Conservation (phyloP, 2,797 vertebrate genomes). For the Lithobates sylvaticus region DNA sequence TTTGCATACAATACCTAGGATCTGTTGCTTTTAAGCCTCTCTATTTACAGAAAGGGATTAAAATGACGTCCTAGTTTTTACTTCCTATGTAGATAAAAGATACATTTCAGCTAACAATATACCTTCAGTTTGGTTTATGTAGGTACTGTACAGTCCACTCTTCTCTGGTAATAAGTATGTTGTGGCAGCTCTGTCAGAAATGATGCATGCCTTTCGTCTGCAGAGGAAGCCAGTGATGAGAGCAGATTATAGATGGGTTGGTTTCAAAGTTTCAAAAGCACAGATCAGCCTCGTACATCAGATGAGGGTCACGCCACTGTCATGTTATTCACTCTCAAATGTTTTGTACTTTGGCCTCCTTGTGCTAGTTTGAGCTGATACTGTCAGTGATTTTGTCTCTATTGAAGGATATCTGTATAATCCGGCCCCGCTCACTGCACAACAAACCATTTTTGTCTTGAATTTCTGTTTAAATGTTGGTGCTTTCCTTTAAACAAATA, state of each 20-base stretch:
- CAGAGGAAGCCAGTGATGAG: constrained; percentile 15
- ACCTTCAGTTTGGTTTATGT: background rate
- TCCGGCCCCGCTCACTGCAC: background rate
- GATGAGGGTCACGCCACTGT: constrained; percentile 28
- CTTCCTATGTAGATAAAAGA: background rate
- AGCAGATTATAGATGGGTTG: constrained; percentile 40
- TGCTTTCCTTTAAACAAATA: background rate
- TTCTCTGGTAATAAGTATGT: background rate
- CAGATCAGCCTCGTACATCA: constrained; percentile 32
- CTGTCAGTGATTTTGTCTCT: constrained; percentile 1
- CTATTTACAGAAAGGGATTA: too few species aligned
- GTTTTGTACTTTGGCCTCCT: constrained; percentile 21
- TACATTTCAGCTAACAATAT: background rate
- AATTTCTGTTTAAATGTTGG: background rate
- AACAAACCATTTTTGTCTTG: background rate
- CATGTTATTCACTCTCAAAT: constrained; percentile 20
- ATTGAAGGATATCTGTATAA: background rate
- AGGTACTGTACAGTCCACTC: background rate
- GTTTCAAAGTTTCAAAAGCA: constrained; percentile 29
- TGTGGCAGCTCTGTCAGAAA: constrained; percentile 32
- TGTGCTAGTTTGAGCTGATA: constrained; percentile 4
- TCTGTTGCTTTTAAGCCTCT: too few species aligned
- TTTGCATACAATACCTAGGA: too few species aligned
- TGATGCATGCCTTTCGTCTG: constrained; percentile 36
- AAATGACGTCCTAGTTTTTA: background rate